Evolutionary conservation across 1,140 invertebrate genomes (phyloP).

Genomic region (Neodiprion lecontei): DNA sequence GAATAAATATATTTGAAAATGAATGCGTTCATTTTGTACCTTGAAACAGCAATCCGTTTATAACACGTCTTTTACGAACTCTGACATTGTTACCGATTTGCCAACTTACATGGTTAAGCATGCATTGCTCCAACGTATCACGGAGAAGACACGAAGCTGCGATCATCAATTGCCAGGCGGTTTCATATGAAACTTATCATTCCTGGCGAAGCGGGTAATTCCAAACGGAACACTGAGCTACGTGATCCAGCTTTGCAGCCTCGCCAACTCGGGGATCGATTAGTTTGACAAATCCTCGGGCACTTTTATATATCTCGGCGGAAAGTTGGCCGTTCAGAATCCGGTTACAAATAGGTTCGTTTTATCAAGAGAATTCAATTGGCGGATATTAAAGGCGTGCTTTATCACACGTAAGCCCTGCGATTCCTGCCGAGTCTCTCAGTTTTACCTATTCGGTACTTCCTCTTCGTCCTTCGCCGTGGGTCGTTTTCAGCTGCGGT

Average conservation of each 20-base stretch:
- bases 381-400: conserved; percentile 32
- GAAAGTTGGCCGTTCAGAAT: conserved; percentile 29
- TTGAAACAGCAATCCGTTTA: too few species aligned
- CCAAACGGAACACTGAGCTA: background rate
- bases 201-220: background rate
- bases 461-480: background rate
- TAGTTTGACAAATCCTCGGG: background rate
- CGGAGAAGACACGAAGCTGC: background rate
- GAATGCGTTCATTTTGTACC: too few species aligned
- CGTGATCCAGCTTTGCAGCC: too few species aligned
- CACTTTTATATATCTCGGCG: background rate
- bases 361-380: conserved; percentile 37
- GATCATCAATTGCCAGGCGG: background rate
- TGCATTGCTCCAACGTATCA: too few species aligned
- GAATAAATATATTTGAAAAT: too few species aligned
- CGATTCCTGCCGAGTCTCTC: background rate
- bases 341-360: conserved; percentile 35
- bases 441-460: background rate
- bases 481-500: conserved; percentile 8
- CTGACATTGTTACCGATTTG: too few species aligned
- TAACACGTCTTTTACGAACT: too few species aligned
- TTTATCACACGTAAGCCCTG: conserved; percentile 26
- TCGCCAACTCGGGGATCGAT: background rate
- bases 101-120: too few species aligned
- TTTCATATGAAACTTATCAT: background rate